These are phyloP conservation scores for Bombyx huttoni DNA, from an alignment of 2,888 invertebrate species.

Conservation along the genomic window DNA sequence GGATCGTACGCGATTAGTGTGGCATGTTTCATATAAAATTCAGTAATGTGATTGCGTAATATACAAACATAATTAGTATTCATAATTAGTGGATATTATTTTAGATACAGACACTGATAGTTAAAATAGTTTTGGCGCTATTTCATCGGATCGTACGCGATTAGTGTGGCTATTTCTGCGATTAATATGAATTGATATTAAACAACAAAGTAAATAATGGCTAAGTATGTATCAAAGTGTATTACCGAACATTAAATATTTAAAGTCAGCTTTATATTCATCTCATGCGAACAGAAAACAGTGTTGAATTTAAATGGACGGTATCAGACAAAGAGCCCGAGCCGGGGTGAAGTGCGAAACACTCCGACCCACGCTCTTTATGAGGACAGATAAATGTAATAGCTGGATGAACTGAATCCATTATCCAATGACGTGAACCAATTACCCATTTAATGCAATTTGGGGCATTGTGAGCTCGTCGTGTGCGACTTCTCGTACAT, in stretches of 20 bases:
- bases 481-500: slow-evolving; percentile 51
- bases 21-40: no score
- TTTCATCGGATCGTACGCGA: background rate
- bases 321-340: slow-evolving; percentile 46
- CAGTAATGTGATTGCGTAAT: no score
- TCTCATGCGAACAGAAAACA: slow-evolving; percentile 46
- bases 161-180: background rate
- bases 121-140: background rate
- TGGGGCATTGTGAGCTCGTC: slow-evolving; percentile 61
- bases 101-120: no score
- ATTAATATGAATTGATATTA: background rate
- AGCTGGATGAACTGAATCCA: slow-evolving; percentile 61
- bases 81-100: no score
- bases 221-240: slow-evolving; percentile 13
- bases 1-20: background rate
- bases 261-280: slow-evolving; percentile 46
- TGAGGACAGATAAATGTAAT: slow-evolving; percentile 49
- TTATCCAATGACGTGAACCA: slow-evolving; percentile 70
- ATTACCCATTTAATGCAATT: slow-evolving; percentile 72
- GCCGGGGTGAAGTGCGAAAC: slow-evolving; percentile 56
- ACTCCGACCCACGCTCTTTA: slow-evolving; percentile 47
- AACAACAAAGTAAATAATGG: slow-evolving; percentile 8
- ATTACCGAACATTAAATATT: slow-evolving; percentile 21
- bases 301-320: slow-evolving; percentile 49
- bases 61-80: no score